phyloP scores from a whole-genome alignment of 2,113 vertebrate genomes.

The Miniopterus natalensis region DNA sequence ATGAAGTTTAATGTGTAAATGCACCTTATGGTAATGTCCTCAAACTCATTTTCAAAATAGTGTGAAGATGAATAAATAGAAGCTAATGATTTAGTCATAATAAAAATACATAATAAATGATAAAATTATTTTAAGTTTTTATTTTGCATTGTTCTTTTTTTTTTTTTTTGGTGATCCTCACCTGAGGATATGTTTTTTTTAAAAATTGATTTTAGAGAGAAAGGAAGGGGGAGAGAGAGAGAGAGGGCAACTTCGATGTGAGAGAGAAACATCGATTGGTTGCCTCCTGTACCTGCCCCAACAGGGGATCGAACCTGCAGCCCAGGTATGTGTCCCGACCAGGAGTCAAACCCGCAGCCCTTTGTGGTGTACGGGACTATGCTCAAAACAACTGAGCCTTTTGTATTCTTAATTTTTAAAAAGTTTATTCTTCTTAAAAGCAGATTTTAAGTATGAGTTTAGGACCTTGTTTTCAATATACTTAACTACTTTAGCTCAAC shows the following conservation, averaged over 20 bases:
- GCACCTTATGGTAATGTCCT: background rate
- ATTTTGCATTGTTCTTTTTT: background rate
- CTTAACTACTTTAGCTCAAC: background rate
- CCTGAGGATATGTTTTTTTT: too few relatives aligned
- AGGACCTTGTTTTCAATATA: slow-evolving; percentile 26
- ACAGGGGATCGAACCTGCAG: too few relatives aligned
- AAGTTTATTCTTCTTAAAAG: background rate
- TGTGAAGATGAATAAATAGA: slow-evolving; percentile 9
- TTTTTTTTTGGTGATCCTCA: too few relatives aligned
- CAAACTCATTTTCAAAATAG: slow-evolving; percentile 47
- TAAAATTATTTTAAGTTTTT: slow-evolving; percentile 22
- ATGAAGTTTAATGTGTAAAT: background rate
- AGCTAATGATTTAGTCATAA: slow-evolving; percentile 35
- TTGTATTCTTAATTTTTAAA: background rate
- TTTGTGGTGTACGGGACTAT: too few relatives aligned
- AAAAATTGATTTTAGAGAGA: too few relatives aligned
- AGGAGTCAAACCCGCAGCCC: too few relatives aligned
- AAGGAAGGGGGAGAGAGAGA: too few relatives aligned
- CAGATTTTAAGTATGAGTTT: slow-evolving; percentile 24
- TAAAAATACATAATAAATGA: slow-evolving; percentile 20
- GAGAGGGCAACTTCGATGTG: too few relatives aligned
- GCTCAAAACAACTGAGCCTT: background rate
- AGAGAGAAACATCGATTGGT: too few relatives aligned
- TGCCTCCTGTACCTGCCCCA: too few relatives aligned
- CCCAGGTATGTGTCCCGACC: too few relatives aligned